Base-by-base conservation (phyloP, 2,888 invertebrate genomes). In the Cephus spinipes region DNA sequence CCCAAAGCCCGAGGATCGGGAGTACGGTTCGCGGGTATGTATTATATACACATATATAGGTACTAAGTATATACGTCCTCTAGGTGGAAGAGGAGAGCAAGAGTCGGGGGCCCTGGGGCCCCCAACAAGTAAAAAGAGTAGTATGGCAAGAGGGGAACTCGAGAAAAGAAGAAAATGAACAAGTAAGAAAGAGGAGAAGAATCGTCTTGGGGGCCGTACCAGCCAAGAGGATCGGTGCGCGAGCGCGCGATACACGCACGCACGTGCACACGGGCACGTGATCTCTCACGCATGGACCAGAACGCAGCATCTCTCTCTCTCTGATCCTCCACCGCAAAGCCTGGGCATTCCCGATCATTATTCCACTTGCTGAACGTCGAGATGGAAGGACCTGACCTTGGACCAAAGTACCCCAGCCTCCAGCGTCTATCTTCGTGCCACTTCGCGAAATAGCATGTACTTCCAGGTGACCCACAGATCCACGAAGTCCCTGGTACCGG, bases 331-430 rank as follows among this genome's bases (percentile, higher is more conserved):
- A 79, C 81, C 78, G 80, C 80, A 80, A 79, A 80, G 80, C 85
- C 78, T 83, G 80, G 83, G 81, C 84, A 85, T 87, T 86, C 85
- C 81, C 84, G 85, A 87, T 87, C 87, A 85, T 87, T 87, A 87
- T 87, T 87, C 85, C 83, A 79, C 82, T 82, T 81, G 82, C 81
- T 35, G 35, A n/a, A 32, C 32, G 78, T 78, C 77, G 75, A 77
- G 79, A 76, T 78, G 78, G 79, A 71, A 69, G 36, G 76, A 78
- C 75, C 76, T 83, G 83, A 83, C 85, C 85, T 86, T 86, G 85
- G 77, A 77, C 81, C 81, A 79, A 84, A 79, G 85, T 55, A 9
- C 55, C 55, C 55, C 55, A 55, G 23, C 55, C 23, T 55, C 9
- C 0, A 2, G 9, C 55, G 1, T 9, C 23, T 15, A 23, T 55